These are phyloP conservation scores for Geococcyx californianus DNA, from an alignment of 2,113 vertebrate species.

Conservation along the genomic window DNA sequence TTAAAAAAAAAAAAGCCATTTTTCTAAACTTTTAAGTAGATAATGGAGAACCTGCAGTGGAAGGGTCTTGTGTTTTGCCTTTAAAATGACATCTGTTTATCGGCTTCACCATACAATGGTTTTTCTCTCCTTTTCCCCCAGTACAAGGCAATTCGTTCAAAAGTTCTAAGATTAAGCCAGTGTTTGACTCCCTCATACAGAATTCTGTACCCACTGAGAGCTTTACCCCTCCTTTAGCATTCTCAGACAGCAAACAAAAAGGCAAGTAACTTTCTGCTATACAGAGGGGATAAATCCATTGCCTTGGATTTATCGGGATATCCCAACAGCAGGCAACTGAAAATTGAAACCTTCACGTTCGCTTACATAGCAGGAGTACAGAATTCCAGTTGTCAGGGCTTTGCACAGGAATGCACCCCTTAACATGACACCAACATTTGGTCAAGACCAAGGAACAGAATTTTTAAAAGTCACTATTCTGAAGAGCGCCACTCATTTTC, in stretches of 20 bases:
- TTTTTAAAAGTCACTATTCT: neutral
- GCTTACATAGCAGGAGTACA: neutral
- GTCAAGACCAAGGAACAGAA: neutral
- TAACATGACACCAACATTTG: neutral
- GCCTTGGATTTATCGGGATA: neutral
- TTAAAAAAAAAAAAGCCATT: neutral
- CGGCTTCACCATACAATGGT: neutral
- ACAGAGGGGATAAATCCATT: neutral
- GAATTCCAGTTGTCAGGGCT: neutral
- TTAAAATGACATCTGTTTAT: neutral
- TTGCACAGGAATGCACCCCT: neutral
- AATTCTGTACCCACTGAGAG: fast-evolving
- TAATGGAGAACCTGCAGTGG: neutral
- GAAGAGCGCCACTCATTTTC: neutral
- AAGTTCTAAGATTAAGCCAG: neutral
- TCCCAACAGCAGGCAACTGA: neutral
- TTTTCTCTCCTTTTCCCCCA: neutral
- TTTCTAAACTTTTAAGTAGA: neutral
- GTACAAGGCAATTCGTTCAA: neutral
- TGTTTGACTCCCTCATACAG: neutral
- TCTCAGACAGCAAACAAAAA: neutral
- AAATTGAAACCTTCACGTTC: fast-evolving
- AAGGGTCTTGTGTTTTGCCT: neutral
- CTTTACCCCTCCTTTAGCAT: neutral
- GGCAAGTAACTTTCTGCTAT: neutral